These are phyloP conservation scores for Patagioenas fasciata DNA, from an alignment of 2,113 vertebrate species.

Conservation along the genomic window DNA sequence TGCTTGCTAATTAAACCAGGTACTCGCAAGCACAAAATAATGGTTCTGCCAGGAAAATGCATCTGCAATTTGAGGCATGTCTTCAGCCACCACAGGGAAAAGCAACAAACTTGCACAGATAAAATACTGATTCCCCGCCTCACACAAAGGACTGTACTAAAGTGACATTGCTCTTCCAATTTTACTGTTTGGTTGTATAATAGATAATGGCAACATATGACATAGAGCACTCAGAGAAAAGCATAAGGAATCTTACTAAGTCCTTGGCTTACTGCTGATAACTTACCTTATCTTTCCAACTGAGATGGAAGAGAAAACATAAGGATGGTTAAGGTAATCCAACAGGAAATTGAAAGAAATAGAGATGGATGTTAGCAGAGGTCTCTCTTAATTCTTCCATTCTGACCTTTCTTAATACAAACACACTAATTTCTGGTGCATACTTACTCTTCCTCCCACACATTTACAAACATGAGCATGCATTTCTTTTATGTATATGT, in stretches of 20 bases:
- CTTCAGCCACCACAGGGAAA: not conserved
- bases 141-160: not conserved
- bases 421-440: not conserved
- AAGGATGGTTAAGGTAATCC: conserved; percentile 16
- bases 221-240: not conserved
- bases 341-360: conserved; percentile 52
- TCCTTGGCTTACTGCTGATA: not conserved
- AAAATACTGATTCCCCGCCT: not conserved
- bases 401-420: conserved; percentile 31
- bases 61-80: not conserved
- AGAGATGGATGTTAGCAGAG: not conserved
- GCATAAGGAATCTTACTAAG: not conserved
- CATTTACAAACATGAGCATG: not conserved
- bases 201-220: not conserved
- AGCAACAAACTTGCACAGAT: not conserved
- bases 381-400: conserved; percentile 14
- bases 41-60: not conserved
- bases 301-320: conserved; percentile 16
- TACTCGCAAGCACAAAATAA: not conserved
- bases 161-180: not conserved
- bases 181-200: not conserved
- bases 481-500: not conserved
- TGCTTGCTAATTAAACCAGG: not conserved
- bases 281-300: not conserved
- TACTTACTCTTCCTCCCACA: not conserved